Conservation (phyloP, 2,797 vertebrate species). For the Artibeus jamaicensis region DNA sequence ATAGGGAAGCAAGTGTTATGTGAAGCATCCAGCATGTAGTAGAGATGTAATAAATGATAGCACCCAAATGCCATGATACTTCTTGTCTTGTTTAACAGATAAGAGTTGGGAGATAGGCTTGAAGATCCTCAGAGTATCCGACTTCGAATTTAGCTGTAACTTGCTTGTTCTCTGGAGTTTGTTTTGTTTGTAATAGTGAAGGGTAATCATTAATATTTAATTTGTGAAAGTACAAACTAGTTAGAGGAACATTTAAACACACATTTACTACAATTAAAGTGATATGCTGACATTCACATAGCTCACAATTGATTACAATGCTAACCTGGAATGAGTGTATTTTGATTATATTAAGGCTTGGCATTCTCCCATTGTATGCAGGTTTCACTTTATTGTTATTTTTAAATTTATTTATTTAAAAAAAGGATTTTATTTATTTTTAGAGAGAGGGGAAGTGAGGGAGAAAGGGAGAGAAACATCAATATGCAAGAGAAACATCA, state of each 20-base stretch:
- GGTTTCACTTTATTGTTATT: neutral
- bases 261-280: constrained; percentile 24
- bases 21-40: neutral
- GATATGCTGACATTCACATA: constrained; percentile 39
- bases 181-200: constrained; percentile 1
- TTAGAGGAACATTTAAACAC: constrained; percentile 26
- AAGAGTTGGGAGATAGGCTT: neutral
- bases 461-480: too few relatives aligned
- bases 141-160: constrained; percentile 27
- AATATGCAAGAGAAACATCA: too few relatives aligned
- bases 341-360: constrained; percentile 53
- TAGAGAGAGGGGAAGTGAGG: neutral
- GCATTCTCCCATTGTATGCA: constrained; percentile 39
- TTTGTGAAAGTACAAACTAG: constrained; percentile 47
- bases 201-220: constrained; percentile 27
- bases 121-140: neutral
- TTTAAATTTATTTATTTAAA: neutral
- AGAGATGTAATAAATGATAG: constrained; percentile 18
- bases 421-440: neutral
- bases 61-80: neutral
- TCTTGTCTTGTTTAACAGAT: constrained; percentile 8
- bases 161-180: constrained; percentile 32
- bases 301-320: constrained; percentile 33
- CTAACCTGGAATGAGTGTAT: constrained; percentile 30
- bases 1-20: neutral